Base-by-base conservation (phyloP, 2,797 vertebrate genomes). In the Ciconia nigra region DNA sequence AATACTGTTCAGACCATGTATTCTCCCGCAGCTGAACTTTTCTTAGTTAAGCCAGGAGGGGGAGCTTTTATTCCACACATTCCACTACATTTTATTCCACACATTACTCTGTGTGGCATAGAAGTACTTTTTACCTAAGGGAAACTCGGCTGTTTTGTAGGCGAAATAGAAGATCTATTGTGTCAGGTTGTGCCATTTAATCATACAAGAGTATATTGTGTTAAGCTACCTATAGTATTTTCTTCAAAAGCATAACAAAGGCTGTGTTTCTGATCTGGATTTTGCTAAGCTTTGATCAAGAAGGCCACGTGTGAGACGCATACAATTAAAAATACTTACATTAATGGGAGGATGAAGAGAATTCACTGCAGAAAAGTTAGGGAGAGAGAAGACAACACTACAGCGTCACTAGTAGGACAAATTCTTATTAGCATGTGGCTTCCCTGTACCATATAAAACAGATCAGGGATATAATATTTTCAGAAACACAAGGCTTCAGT, bases 11-110 rank as follows among this genome's bases (percentile, higher is more conserved):
- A 5, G 6, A 5, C 19, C 1, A 1, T 11, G 2, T 26, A 2
- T 49, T 51, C 1, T 1, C 18, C 13, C 22, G 3, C 28, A 69
- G 26, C 24, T 58, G 26, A 91, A 44, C 20, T 87, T 78, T 49
- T 39, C 81, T 14, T 42, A 57, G 41, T n/a, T 92, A 70, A 89
- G 52, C 94, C 92, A 93, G 83, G 73, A 95, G 97, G 41, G 88
- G 97, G 96, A 96, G 90, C 89, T 92, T 96, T 88, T 74, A 74
- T 92, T 94, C 96, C 93, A 95, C 26, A 1, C 76, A 80, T 44
- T 66, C 37, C 37, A 39, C 37, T 39, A 39, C 37, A 39, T 92
- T 96, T 88, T 74, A 74, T 92, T 94, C 96, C 93, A 95, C 26
- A 1, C 76, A 80, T 44, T 66, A 10, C 17, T 46, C 2, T 29